Conservation (phyloP, 2,113 vertebrate species). For the Tauraco erythrolophus region DNA sequence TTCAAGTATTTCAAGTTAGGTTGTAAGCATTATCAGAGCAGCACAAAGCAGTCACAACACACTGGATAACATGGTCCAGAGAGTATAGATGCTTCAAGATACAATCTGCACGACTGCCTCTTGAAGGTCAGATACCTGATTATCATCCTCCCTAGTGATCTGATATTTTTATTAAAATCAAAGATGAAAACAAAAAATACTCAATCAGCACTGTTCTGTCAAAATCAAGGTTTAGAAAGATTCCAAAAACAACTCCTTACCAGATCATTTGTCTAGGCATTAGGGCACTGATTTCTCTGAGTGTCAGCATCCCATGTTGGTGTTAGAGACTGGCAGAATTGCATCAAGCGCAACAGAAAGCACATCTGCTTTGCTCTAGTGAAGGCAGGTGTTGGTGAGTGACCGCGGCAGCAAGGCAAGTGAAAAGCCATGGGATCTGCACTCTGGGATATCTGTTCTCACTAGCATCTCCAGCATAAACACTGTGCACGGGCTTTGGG, state of each 20-base stretch:
- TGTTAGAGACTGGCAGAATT: not conserved
- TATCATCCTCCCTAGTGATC: not conserved
- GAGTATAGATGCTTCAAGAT: not conserved
- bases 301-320: not conserved
- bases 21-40: not conserved
- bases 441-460: not conserved
- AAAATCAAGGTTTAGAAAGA: not conserved
- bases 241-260: not conserved
- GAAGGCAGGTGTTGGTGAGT: not conserved
- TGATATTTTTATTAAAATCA: not conserved
- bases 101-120: not conserved
- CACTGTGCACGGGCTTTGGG: not conserved
- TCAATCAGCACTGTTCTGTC: not conserved
- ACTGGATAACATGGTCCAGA: not conserved
- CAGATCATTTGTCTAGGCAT: not conserved
- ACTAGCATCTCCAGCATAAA: not conserved
- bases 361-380: not conserved
- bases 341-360: not conserved
- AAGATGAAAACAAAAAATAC: not conserved
- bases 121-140: not conserved
- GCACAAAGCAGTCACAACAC: not conserved
- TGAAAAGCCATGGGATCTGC: not conserved
- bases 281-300: not conserved
- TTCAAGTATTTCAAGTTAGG: not conserved
- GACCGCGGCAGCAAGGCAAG: not conserved